Base-by-base conservation (phyloP, 2,797 vertebrate genomes). In the Sebastes aleutianus region DNA sequence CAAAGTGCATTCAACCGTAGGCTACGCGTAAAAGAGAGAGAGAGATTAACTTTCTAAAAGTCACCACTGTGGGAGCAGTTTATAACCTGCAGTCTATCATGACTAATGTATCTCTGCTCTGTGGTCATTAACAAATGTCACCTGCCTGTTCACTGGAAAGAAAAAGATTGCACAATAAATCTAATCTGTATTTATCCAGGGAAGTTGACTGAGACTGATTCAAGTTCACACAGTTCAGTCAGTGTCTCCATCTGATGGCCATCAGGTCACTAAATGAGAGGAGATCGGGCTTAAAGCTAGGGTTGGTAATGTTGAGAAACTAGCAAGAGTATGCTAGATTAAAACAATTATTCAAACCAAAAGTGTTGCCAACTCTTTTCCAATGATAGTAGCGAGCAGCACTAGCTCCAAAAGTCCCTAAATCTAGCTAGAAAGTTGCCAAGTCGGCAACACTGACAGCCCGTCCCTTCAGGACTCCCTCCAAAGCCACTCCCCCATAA, bases 51-150 rank as follows among this genome's bases (percentile, higher is more conserved):
- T 72, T 73, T 72, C 2, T 75, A 72, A 81, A 77, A 73, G 80
- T 79, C 83, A 65, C 47, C 61, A 22, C 63, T 16, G 77, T 24
- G 59, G 75, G 62, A 83, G 78, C 36, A 14, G 32, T 71, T 79
- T 62, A 73, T n/a, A 85, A 79, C 70, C 74, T 11, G 61, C 67
- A 27, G 29, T 58, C 70, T 62, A 10, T 70, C 26, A 1, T 56
- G 78, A 78, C 39, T 61, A 82, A 85, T 70, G 31, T 26, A 31
- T 58, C 86, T 83, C 34, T 57, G 47, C 62, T 54, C 76, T 12
- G 59, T 22, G 72, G 36, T 70, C 10, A 53, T 87, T 86, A 80
- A 76, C 70, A 84, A 85, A 85, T 59, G 66, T 81, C 85, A 86
- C 82, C 84, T 76, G 85, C 59, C 76, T 79, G 64, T 61, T 79